Base-by-base conservation (phyloP, 1,140 invertebrate species). In the Drosophila grimshawi region DNA sequence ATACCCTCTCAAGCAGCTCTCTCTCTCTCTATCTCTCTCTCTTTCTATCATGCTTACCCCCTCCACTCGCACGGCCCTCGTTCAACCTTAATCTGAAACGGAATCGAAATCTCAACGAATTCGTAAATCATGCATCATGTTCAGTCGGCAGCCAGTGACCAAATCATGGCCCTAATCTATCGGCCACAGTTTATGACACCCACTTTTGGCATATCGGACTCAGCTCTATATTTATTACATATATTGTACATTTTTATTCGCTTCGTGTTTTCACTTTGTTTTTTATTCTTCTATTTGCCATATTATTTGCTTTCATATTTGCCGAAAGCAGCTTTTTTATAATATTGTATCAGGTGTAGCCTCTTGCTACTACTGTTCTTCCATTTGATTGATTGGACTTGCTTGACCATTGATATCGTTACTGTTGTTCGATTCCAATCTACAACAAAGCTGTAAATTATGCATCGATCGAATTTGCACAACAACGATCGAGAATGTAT, bases 121-220 rank as follows among this genome's bases (percentile, higher is more conserved):
- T 78, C 76, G 83, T 80, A 80, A 82, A 86, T 88, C 83, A 88
- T 76, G 68, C 79, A 66, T 57, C 59, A 51, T 30, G 43, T 48
- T 52, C 39, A 41, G 43, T 68, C 35, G 60, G 46, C 57, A 32
- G 43, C 62, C 53, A 78, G 78, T 77, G 83, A 80, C 76, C 80
- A 86, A 86, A 86, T 86, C 83, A 86, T 86, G 83, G 83, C 80
- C 60, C 83, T 86, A 86, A 86, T 86, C 83, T 86, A 86, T 61
- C 83, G 76, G 75, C 75, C 63, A 63, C 65, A 65, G 55, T 86
- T 88, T 86, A 86, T 88, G 82, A 65, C 55, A 32, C 48, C 83
- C 83, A 77, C 83, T 83, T 82, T 81, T 81, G 71, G 80, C 82
- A 77, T 86, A 86, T 86, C 83, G 73, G 27, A 45, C 45, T 73